Evolutionary conservation across 2,888 invertebrate genomes (phyloP).

Genomic region (Cheilosia grossa): DNA sequence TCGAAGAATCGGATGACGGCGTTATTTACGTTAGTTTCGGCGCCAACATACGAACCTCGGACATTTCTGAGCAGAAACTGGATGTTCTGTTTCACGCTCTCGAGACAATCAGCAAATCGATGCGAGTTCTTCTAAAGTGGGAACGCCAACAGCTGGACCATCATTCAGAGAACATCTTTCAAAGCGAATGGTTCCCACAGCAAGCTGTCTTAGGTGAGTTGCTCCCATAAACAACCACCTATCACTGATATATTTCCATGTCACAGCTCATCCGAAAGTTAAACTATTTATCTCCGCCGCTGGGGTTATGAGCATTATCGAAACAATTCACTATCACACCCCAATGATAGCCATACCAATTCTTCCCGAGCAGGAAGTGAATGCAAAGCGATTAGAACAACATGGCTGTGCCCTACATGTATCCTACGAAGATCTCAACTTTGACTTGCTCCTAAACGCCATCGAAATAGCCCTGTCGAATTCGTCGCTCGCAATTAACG

Average conservation of each 20-base stretch:
- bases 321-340: constrained; percentile 84
- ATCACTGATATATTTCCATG: background rate
- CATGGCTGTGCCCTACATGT: constrained; percentile 82
- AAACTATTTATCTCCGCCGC: constrained; percentile 86
- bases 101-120: constrained; percentile 78
- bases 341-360: constrained; percentile 85
- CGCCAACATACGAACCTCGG: constrained; percentile 79
- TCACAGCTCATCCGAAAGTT: constrained; percentile 84
- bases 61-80: constrained; percentile 81
- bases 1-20: constrained; percentile 82
- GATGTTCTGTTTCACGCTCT: constrained; percentile 79
- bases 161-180: constrained; percentile 82
- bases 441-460: constrained; percentile 81
- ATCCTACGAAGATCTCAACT: constrained; percentile 81
- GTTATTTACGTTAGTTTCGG: constrained; percentile 84
- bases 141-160: constrained; percentile 81
- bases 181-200: constrained; percentile 82
- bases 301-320: constrained; percentile 85
- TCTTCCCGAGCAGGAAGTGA: constrained; percentile 84
- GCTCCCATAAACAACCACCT: background rate
- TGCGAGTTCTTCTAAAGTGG: constrained; percentile 84
- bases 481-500: constrained; percentile 77
- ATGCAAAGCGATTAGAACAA: constrained; percentile 82
- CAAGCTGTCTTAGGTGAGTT: constrained; percentile 80
- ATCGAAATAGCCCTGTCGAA: constrained; percentile 82